These are phyloP conservation scores for Chaetodon trifascialis DNA, from an alignment of 2,113 vertebrate genomes.

Conservation along the genomic window DNA sequence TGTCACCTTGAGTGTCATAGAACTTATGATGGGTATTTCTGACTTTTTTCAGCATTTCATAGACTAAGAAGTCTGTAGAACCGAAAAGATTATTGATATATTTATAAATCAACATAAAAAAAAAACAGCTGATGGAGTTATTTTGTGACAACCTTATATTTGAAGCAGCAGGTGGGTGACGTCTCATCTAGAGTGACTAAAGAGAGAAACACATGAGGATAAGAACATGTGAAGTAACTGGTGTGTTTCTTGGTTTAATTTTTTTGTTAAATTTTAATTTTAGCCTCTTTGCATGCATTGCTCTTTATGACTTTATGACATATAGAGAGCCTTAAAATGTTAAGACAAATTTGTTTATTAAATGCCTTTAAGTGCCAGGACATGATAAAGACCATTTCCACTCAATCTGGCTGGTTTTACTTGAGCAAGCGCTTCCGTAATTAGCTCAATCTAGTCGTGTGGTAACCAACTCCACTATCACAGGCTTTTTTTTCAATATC, in stretches of 20 bases:
- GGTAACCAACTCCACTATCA: conserved; percentile 11
- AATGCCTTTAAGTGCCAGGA: conserved; percentile 12
- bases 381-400: not conserved
- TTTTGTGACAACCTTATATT: too few species aligned
- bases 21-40: too few species aligned
- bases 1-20: too few species aligned
- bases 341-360: not conserved
- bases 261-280: not conserved
- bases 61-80: too few species aligned
- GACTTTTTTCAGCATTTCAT: too few species aligned
- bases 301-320: not conserved
- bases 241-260: not conserved
- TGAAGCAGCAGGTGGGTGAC: too few species aligned
- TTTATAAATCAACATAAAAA: too few species aligned
- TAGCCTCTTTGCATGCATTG: not conserved
- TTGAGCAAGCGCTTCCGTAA: conserved; percentile 5
- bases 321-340: not conserved
- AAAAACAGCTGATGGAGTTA: too few species aligned
- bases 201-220: not conserved
- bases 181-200: not conserved
- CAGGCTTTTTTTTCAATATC: conserved; percentile 18
- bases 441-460: conserved; percentile 25
- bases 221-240: not conserved
- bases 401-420: not conserved
- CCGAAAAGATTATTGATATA: too few species aligned